Base-by-base conservation (phyloP, 2,888 invertebrate species). In the Theodoxus fluviatilis region DNA sequence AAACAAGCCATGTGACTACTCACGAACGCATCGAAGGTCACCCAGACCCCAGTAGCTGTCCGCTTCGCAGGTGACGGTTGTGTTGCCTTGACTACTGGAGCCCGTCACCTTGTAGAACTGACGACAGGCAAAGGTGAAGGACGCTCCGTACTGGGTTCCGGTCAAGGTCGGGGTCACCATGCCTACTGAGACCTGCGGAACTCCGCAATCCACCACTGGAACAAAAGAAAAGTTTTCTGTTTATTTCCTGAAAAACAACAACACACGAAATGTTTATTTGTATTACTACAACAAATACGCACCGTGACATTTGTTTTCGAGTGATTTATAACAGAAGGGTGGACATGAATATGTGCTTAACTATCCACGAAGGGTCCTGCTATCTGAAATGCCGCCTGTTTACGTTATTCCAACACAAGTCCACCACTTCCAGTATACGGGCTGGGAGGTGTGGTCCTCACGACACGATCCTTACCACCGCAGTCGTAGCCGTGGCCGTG, bases 21-120 rank as follows among this genome's bases (percentile, higher is more conserved):
- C 72, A 84, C 86, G 97, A 89, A 97, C 96, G 84, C 98, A 98
- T 68, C 94, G 90, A 66, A 98, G 89, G 85, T 96, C 95, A 28
- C 98, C 98, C 85, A 97, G 96, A 89, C 98, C 97, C 98, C 98
- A 98, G 74, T 94, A 93, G 3, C 95, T 95, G 83, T 95, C 96
- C 0, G 93, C 92, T 88, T 94, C 93, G 86, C 97, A 98, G 75
- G 94, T 90, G 0, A 98, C 96, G n/a, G 94, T 93, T 84, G 96
- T 95, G 82, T 96, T 96, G 79, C 95, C 69, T 4, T 66, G 94
- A 80, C 93, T 93, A 40, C 69, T 95, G 89, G 96, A 94, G 1
- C 98, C 98, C 31, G 95, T 95, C 25, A 96, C 89, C 2, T 49
- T 47, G 64, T 69, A 71, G 22, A 66, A 25, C 2, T 70, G 67